phyloP scores from a whole-genome alignment of 1,140 invertebrate species.

The Dreissena rostriformis region DNA sequence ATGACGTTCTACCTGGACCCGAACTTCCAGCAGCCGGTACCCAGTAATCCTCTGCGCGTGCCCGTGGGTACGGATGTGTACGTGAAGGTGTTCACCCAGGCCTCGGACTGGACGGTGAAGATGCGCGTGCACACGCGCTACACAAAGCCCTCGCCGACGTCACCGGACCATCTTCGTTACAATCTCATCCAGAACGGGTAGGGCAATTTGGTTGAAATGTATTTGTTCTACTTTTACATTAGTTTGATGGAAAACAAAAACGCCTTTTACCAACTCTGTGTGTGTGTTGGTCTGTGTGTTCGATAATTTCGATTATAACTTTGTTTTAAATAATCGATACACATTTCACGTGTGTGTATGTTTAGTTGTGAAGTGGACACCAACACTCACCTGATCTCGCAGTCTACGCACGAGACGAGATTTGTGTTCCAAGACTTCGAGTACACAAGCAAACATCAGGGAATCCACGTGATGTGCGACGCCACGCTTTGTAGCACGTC shows the following conservation, averaged over 20 bases:
- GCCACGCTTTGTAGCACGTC: conserved; percentile 46
- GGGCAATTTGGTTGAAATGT: background rate
- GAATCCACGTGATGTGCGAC: conserved; percentile 53
- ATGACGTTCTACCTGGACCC: conserved; percentile 35
- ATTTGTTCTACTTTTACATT: background rate
- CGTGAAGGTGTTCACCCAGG: conserved; percentile 48
- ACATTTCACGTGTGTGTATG: background rate
- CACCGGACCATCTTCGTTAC: conserved; percentile 18
- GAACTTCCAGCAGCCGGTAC: conserved; percentile 30
- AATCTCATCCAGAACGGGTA: conserved; percentile 58
- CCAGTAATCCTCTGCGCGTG: conserved; percentile 21
- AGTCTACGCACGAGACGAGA: conserved; percentile 57
- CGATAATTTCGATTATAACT: background rate
- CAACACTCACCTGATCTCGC: conserved; percentile 51
- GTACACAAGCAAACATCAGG: conserved; percentile 40
- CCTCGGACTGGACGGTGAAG: conserved; percentile 24
- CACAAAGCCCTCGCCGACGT: conserved; percentile 8
- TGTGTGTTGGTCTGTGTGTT: background rate
- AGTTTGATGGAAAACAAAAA: background rate
- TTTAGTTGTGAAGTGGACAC: conserved; percentile 45
- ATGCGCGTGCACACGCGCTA: conserved; percentile 53
- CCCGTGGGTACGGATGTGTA: conserved; percentile 52
- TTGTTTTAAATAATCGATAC: background rate
- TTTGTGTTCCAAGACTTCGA: conserved; percentile 60
- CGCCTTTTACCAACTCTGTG: background rate